Base-by-base conservation (phyloP, 2,888 invertebrate genomes). In the Sinelater perroti region DNA sequence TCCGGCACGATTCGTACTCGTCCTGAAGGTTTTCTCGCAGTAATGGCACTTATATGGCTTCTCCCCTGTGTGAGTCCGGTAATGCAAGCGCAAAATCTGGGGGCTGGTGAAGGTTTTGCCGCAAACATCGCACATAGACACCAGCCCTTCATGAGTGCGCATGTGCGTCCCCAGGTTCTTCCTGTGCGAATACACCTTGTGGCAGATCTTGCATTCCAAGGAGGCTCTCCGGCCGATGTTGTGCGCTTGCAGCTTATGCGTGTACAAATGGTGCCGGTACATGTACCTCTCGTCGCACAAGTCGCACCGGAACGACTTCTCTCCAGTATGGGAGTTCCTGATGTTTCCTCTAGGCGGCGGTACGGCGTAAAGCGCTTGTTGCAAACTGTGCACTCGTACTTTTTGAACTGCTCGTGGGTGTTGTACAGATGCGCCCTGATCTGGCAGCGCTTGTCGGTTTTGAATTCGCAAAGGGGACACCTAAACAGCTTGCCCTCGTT, bases 1-100 rank as follows among this genome's bases (percentile, higher is more conserved):
- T 42, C 85, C 77, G 26, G 82, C 82, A 65, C 85, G 74, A 69
- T 84, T 83, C 69, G 83, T 82, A 66, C 84, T 82, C 72, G 85
- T 85, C 20, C 82, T 62, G 21, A 69, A 69, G 3, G 55, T 58
- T 82, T 54, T 72, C 67, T 7, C 70, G 28, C 68, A 68, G 38
- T 56, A 66, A 14, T 63, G 60, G 28, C 68, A 68, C 4, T 64
- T 65, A 24, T 62, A 67, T 1, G 67, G 68, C 31, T 66, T 67
- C 31, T 68, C 67, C 0, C 67, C 67, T 1, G 67, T 67, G 20
- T 58, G 58, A 16, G 54, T 54, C 30, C 77, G 67, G 44, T 72
- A 66, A 55, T 77, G 76, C 50, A 76, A 72, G 47, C 75, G 75
- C 13, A 77, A 57, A 57, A 75, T 75, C 53, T 76, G 75, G 30